Conservation (phyloP, 2,113 vertebrate genomes). For the Epinephelus fuscoguttatus region DNA sequence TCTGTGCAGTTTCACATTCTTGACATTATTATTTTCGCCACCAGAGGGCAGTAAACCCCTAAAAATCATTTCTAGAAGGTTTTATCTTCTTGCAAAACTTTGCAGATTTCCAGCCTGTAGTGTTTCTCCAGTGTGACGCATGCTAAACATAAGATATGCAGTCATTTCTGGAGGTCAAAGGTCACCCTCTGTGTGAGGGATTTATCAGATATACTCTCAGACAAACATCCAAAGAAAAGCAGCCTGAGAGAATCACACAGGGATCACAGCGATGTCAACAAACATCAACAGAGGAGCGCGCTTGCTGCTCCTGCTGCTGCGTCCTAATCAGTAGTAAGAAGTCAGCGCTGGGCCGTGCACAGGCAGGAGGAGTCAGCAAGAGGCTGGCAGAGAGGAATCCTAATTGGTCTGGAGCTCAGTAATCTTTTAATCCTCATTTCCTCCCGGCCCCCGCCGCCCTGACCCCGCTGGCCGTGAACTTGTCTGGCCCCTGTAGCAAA, state of each 20-base stretch:
- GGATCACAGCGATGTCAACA: background rate
- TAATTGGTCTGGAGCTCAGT: conserved; percentile 65
- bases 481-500: conserved; percentile 53
- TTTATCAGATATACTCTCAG: background rate
- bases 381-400: conserved; percentile 27
- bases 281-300: background rate
- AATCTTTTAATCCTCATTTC: conserved; percentile 76
- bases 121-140: background rate
- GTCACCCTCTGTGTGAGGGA: background rate
- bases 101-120: background rate
- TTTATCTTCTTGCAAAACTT: background rate
- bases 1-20: background rate
- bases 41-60: conserved; percentile 51
- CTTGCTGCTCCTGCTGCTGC: conserved; percentile 2
- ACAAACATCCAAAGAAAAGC: background rate
- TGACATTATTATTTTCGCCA: background rate
- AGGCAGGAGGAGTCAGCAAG: background rate
- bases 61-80: background rate
- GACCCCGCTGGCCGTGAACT: conserved; percentile 51
- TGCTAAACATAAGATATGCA: background rate
- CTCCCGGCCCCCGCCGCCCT: conserved; percentile 13
- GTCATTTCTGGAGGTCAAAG: background rate
- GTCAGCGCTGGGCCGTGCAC: background rate
- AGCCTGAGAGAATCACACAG: background rate
- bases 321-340: conserved; percentile 14